Conservation (phyloP, 1,140 invertebrate genomes). For the Lordiphosa mommai region DNA sequence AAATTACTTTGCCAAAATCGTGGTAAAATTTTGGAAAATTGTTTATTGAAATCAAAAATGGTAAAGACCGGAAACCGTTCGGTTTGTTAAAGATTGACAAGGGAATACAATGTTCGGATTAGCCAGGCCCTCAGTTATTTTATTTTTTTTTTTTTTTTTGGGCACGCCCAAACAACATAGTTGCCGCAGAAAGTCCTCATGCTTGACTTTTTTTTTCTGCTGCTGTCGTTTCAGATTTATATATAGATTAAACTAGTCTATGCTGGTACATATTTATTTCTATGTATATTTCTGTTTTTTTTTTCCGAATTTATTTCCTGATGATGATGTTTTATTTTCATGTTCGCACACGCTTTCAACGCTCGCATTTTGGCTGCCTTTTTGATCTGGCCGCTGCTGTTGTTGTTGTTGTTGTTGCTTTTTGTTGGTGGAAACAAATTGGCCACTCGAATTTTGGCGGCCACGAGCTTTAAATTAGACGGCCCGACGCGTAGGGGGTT, state of each 20-base stretch:
- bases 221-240: neutral
- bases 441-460: constrained; percentile 59
- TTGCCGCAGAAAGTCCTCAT: too few species aligned
- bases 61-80: too few species aligned
- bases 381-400: constrained; percentile 46
- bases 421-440: constrained; percentile 45
- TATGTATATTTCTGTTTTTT: constrained; percentile 47
- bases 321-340: constrained; percentile 75
- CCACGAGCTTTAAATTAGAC: constrained; percentile 66
- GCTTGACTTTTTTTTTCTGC: constrained; percentile 1
- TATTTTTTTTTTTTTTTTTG: too few species aligned
- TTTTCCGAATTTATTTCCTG: constrained; percentile 71
- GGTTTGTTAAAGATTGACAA: too few species aligned
- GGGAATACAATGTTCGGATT: constrained; percentile 3
- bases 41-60: too few species aligned
- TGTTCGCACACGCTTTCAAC: constrained; percentile 71
- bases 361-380: constrained; percentile 40
- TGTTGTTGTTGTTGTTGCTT: constrained; percentile 21
- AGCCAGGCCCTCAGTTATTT: too few species aligned
- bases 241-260: constrained; percentile 22
- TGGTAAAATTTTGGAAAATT: too few species aligned
- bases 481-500: constrained; percentile 44
- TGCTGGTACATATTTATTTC: constrained; percentile 37
- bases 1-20: too few species aligned
- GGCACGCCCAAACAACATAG: too few species aligned